A percentile compares a stretch with the other conserved stretches of the same genome.
Conservation (phyloP, 1,140 invertebrate species). For the Caenorhabditis inopinata region DNA sequence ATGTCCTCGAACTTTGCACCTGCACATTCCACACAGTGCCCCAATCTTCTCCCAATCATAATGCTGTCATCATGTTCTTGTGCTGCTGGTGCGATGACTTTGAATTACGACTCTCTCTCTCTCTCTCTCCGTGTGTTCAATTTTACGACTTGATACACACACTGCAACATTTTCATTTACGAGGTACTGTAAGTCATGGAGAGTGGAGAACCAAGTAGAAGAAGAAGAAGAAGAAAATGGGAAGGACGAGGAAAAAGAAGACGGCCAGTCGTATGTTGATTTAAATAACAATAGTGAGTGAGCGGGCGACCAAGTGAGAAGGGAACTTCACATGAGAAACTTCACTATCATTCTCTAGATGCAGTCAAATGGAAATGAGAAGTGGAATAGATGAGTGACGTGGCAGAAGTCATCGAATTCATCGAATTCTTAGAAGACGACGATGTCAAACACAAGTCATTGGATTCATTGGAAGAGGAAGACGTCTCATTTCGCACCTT, state of each 20-base stretch:
- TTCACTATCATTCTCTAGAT: background rate
- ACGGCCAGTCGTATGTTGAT: slow-evolving; percentile 21
- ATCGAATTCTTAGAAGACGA: too few species aligned
- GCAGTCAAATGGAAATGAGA: slow-evolving; percentile 9
- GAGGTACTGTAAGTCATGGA: slow-evolving; percentile 33
- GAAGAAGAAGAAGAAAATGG: background rate
- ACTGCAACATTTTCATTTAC: slow-evolving; percentile 34
- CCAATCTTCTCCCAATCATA: background rate
- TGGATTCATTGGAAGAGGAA: too few species aligned
- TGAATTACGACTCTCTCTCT: slow-evolving; percentile 9
- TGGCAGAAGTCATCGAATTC: background rate
- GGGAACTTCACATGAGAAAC: slow-evolving; percentile 12
- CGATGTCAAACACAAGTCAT: too few species aligned
- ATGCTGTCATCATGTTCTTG: slow-evolving; percentile 25
- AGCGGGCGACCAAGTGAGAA: background rate
- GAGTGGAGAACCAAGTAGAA: background rate
- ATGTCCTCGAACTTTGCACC: slow-evolving; percentile 25
- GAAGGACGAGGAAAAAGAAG: background rate
- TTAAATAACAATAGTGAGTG: slow-evolving; percentile 29
- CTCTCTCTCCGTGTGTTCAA: slow-evolving; percentile 8
- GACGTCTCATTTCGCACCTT: slow-evolving; percentile 26
- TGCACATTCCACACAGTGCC: background rate
- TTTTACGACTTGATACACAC: slow-evolving; percentile 31
- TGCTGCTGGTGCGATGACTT: slow-evolving; percentile 5
- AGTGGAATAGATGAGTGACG: background rate